A percentile compares a stretch with the other conserved stretches of the same genome.
Evolutionary conservation across 2,113 vertebrate species (phyloP).

Genomic region (Zosterops japonicus): DNA sequence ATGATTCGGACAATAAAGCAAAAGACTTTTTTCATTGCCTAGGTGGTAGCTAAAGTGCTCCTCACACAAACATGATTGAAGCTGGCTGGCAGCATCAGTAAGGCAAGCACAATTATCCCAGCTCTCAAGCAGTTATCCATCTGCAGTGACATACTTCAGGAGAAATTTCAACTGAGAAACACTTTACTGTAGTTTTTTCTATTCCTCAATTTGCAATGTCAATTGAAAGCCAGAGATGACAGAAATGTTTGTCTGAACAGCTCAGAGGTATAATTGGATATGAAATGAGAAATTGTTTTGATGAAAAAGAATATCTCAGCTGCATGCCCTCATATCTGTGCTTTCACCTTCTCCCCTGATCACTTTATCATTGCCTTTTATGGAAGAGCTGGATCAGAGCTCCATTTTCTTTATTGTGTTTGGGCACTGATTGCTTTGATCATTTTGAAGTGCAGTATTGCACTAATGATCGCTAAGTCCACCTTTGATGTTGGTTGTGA

Average conservation of each 20-base stretch:
- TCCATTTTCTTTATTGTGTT: background rate
- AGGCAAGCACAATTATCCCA: background rate
- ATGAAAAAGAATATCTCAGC: background rate
- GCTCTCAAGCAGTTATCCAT: background rate
- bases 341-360: background rate
- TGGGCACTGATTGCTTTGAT: conserved; percentile 30
- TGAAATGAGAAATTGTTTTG: conserved; percentile 22
- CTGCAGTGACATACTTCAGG: background rate
- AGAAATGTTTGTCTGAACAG: background rate
- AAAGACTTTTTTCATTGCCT: background rate
- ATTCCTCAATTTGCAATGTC: background rate
- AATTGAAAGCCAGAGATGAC: conserved; percentile 22
- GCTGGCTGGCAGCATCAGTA: background rate
- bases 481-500: conserved; percentile 41
- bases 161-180: background rate
- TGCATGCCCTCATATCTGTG: background rate
- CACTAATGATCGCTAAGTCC: background rate
- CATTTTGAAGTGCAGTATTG: background rate
- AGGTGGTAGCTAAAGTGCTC: background rate
- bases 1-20: background rate
- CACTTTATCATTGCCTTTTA: conserved; percentile 16
- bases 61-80: background rate
- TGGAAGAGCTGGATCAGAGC: conserved; percentile 7
- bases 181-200: background rate
- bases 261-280: conserved; percentile 17